These are phyloP conservation scores for Menidia beryllina DNA, from an alignment of 2,113 vertebrate genomes.

Conservation along the genomic window DNA sequence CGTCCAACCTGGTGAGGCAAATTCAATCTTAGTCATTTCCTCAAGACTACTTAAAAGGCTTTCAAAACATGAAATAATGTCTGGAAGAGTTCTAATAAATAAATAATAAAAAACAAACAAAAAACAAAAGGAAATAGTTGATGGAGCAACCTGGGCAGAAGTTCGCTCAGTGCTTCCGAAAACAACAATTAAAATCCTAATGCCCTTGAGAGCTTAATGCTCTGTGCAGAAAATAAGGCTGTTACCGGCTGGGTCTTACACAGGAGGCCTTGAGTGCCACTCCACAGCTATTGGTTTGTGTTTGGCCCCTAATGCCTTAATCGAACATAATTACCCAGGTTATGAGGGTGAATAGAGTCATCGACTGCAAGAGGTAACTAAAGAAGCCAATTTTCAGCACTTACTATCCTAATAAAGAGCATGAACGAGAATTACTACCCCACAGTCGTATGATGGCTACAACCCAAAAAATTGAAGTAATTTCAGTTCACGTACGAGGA, in stretches of 20 bases:
- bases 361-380: conserved; percentile 64
- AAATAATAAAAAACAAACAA: no score
- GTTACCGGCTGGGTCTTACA: conserved; percentile 49
- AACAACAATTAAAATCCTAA: conserved; percentile 66
- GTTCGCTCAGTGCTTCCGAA: conserved; percentile 41
- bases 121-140: conserved; percentile 25
- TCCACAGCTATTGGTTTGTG: conserved; percentile 53
- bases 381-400: conserved; percentile 37
- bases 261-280: conserved; percentile 60
- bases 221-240: conserved; percentile 57
- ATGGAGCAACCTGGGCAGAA: conserved; percentile 14
- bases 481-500: no score
- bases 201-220: conserved; percentile 37
- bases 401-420: conserved; percentile 33
- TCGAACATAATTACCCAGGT: conserved; percentile 66
- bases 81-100: not conserved
- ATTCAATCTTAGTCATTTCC: not conserved
- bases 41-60: not conserved
- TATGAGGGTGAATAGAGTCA: conserved; percentile 44
- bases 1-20: conserved; percentile 88
- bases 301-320: conserved; percentile 67
- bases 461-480: not conserved
- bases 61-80: conserved; percentile 25
- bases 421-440: conserved; percentile 12
- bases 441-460: not conserved